Base-by-base conservation (phyloP, 2,888 invertebrate genomes). In the Tanytarsus gracilentus region DNA sequence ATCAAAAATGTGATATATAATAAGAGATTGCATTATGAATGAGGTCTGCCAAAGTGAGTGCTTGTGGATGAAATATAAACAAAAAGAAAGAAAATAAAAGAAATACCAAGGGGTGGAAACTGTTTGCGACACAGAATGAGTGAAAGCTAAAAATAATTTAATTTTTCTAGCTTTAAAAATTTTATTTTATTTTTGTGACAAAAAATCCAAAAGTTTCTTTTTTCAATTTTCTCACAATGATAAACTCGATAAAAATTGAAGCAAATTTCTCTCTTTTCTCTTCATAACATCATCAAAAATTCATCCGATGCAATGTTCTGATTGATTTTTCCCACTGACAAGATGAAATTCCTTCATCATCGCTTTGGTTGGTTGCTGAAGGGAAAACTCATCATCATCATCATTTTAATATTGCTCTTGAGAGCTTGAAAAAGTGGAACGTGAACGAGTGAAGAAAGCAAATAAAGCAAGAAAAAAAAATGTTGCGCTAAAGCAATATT, bases 241-340 rank as follows among this genome's bases (percentile, higher is more conserved):
- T n/a, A n/a, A n/a, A n/a, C n/a, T n/a, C n/a, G n/a, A n/a, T n/a
- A n/a, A n/a, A n/a, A n/a, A n/a, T n/a, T n/a, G n/a, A n/a, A n/a
- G n/a, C n/a, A n/a, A n/a, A n/a, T n/a, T n/a, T n/a, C n/a, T n/a
- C n/a, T n/a, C n/a, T n/a, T n/a, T n/a, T n/a, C n/a, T n/a, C n/a
- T n/a, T n/a, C n/a, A n/a, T n/a, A 59, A 48, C 25, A 48, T 48
- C 66, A 66, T 66, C 66, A 67, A 67, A 66, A 68, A 64, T 30
- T 39, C 33, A 58, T 30, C 56, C 33, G n/a, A 51, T 33, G 49
- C 48, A 50, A 29, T 30, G 23, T 11, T 62, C 27, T 26, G 33
- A 14, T 18, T 33, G 49, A 49, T 39, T 40, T 70, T 75, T 23
- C 23, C 44, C 18, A 44, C 23, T n/a, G n/a, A 18, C 33, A 44